phyloP scores from a whole-genome alignment of 2,888 invertebrate genomes.

The Petrolisthes cinctipes region DNA sequence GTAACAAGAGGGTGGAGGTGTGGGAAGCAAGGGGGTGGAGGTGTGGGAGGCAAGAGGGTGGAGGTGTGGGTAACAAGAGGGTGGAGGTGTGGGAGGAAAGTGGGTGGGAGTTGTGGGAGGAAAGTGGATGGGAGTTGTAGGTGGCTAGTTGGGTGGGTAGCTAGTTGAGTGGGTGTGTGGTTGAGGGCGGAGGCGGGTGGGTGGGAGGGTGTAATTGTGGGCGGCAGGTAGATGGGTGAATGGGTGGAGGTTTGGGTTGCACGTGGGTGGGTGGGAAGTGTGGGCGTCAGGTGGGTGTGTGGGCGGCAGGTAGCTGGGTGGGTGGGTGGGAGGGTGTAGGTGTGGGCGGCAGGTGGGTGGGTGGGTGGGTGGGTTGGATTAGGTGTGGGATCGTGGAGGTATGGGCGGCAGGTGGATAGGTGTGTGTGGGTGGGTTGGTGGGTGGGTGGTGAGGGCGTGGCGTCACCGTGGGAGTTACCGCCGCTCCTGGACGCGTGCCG shows the following conservation, averaged over 20 bases:
- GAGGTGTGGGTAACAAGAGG: not conserved
- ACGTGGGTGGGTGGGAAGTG: not conserved
- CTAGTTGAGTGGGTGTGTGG: not conserved
- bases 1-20: slow-evolving; percentile 1
- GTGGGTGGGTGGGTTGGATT: not conserved
- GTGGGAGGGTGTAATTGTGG: not conserved
- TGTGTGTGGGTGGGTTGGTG: not conserved
- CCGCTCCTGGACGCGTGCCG: slow-evolving; percentile 40
- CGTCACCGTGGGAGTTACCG: slow-evolving; percentile 35
- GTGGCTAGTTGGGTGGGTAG: not conserved
- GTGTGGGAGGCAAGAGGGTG: not conserved
- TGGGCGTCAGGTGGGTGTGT: not conserved
- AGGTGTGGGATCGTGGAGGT: not conserved
- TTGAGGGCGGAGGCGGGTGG: not conserved
- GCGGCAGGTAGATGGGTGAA: not conserved
- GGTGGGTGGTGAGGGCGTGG: slow-evolving; percentile 28
- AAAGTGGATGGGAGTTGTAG: not conserved
- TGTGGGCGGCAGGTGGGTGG: not conserved
- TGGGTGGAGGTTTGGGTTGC: too few species aligned
- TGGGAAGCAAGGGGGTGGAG: not conserved
- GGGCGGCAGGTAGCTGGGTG: not conserved
- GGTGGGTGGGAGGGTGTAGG: slow-evolving; percentile 10
- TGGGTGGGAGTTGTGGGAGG: not conserved
- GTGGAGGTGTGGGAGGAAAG: not conserved
- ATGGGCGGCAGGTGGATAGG: not conserved